phyloP scores from a whole-genome alignment of 2,797 vertebrate genomes.

The Psittacula echo region DNA sequence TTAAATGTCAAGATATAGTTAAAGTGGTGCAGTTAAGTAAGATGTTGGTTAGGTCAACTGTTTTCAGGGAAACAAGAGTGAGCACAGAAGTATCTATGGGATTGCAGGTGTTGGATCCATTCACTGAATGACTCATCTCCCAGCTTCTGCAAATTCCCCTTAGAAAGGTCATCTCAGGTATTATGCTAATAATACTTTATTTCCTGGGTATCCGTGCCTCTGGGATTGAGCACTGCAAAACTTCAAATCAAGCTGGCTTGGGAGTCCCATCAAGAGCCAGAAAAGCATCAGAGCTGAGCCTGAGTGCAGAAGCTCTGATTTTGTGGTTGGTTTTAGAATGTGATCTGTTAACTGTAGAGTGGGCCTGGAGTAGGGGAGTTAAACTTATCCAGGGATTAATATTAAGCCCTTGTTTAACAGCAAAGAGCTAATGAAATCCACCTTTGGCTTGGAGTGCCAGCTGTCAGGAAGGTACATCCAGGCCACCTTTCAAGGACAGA shows the following conservation, averaged over 20 bases:
- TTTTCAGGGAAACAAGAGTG: not conserved
- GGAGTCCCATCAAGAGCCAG: not conserved
- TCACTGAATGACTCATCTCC: slow-evolving; percentile 22
- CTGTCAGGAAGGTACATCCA: slow-evolving; percentile 14
- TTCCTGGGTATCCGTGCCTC: not conserved
- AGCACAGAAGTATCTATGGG: not conserved
- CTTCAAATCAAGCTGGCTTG: not conserved
- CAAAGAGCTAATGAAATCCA: slow-evolving; percentile 52
- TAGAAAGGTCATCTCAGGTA: slow-evolving; percentile 30
- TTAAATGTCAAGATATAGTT: not conserved
- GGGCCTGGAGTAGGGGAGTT: not conserved
- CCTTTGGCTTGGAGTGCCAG: slow-evolving; percentile 25
- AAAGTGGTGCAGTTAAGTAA: not conserved
- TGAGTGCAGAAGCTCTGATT: not conserved
- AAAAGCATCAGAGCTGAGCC: not conserved
- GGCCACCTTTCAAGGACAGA: not conserved
- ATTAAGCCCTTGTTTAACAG: slow-evolving; percentile 46
- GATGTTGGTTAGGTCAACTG: not conserved
- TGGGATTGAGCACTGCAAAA: not conserved
- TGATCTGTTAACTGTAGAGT: not conserved
- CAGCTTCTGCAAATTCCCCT: slow-evolving; percentile 30
- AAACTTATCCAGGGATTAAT: slow-evolving; percentile 45
- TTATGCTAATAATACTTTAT: slow-evolving; percentile 22
- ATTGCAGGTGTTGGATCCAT: not conserved
- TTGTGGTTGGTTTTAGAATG: not conserved